phyloP scores from a whole-genome alignment of 2,113 vertebrate genomes.

The Pagrus major region DNA sequence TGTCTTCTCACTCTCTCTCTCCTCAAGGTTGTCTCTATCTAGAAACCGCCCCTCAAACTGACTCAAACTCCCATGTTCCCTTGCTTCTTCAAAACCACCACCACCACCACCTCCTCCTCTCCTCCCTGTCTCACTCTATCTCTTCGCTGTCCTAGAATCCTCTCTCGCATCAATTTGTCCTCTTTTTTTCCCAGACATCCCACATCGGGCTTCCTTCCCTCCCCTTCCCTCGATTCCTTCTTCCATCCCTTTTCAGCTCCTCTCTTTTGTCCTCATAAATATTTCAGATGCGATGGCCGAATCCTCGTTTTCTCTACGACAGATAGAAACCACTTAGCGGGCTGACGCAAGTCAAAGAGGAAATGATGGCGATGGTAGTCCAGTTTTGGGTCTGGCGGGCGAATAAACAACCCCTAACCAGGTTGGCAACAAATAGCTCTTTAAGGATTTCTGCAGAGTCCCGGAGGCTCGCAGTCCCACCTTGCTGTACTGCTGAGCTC shows the following conservation, averaged over 20 bases:
- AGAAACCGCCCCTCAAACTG: slow-evolving; percentile 41
- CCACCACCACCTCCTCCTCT: slow-evolving; percentile 10
- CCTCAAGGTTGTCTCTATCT: slow-evolving; percentile 63
- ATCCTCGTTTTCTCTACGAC: slow-evolving; percentile 46
- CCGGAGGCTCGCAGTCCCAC: slow-evolving; percentile 53
- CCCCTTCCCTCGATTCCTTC: slow-evolving; percentile 30
- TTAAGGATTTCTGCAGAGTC: slow-evolving; percentile 58
- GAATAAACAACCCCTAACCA: slow-evolving; percentile 43
- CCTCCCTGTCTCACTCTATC: slow-evolving; percentile 8
- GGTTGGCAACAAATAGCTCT: slow-evolving; percentile 59
- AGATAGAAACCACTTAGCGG: slow-evolving; percentile 48
- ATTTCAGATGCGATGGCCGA: slow-evolving; percentile 73
- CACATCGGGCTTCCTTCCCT: slow-evolving; percentile 44
- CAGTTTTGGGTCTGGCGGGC: slow-evolving; percentile 15
- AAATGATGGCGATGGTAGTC: neutral
- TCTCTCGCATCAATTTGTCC: slow-evolving; percentile 69
- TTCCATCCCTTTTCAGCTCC: slow-evolving; percentile 47
- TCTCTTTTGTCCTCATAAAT: slow-evolving; percentile 82
- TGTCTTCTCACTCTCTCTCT: slow-evolving; percentile 37
- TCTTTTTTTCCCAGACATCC: slow-evolving; percentile 65
- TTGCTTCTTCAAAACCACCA: slow-evolving; percentile 47
- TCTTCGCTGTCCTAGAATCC: slow-evolving; percentile 71
- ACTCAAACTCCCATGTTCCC: slow-evolving; percentile 58
- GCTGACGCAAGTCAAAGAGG: slow-evolving; percentile 23
- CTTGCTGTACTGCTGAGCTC: slow-evolving; percentile 45